Evolutionary conservation across 2,113 vertebrate species (phyloP).

Genomic region (Raphicerus campestris): DNA sequence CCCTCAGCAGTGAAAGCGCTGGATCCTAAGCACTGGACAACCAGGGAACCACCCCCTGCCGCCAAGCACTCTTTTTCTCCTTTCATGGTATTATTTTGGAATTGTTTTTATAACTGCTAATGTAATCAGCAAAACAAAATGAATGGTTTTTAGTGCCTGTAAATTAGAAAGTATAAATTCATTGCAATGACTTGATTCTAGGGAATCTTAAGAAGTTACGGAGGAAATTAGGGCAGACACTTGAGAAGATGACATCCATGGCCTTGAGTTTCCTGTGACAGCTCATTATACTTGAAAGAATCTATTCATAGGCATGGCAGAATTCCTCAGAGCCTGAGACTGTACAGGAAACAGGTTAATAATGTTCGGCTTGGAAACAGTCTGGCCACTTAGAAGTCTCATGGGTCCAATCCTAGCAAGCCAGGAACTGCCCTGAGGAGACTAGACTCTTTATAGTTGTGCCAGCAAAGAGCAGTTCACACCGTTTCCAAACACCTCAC

Average conservation of each 20-base stretch:
- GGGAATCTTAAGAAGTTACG: not conserved
- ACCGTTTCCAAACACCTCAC: not conserved
- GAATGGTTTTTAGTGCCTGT: not conserved
- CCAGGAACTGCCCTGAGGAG: not conserved
- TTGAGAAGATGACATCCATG: not conserved
- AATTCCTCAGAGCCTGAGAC: not conserved
- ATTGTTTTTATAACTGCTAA: conserved; percentile 26
- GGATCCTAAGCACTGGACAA: not conserved
- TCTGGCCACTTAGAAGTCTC: not conserved
- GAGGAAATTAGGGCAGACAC: conserved; percentile 14
- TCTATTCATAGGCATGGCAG: not conserved
- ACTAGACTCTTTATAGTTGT: not conserved
- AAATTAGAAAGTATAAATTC: conserved; percentile 12
- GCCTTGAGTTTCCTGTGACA: conserved; percentile 1
- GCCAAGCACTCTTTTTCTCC: not conserved
- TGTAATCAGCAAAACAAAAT: not conserved
- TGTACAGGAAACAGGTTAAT: not conserved
- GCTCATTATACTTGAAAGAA: not conserved
- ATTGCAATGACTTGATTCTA: not conserved
- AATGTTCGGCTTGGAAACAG: not conserved
- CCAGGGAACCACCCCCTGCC: not conserved
- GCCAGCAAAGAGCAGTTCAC: not conserved
- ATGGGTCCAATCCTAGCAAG: not conserved
- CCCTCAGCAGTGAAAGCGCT: not conserved
- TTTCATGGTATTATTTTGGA: not conserved